phyloP scores from a whole-genome alignment of 2,797 vertebrate genomes.

The Typhlichthys subterraneus region DNA sequence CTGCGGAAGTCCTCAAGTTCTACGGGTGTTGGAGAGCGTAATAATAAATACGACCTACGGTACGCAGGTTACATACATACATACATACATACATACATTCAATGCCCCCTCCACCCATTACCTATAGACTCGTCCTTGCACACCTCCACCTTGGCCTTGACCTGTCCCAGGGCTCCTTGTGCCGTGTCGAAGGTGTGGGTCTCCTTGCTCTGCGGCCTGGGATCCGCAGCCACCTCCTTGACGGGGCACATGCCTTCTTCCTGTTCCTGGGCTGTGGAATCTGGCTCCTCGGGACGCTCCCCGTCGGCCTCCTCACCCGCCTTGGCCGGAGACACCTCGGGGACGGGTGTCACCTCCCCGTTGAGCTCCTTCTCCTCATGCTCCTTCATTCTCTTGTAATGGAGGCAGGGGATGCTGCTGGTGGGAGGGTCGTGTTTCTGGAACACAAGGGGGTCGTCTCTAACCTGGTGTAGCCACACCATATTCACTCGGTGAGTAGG shows the following conservation, averaged over 20 bases:
- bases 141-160: conserved; percentile 98
- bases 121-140: conserved; percentile 99
- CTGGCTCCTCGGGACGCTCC: conserved; percentile 69
- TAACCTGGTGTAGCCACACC: no score
- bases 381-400: conserved; percentile 98
- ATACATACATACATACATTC: no score
- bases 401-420: conserved; percentile 97
- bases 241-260: conserved; percentile 40
- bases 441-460: conserved; percentile 25
- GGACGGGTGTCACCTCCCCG: conserved; percentile 79
- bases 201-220: conserved; percentile 73
- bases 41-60: no score
- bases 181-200: conserved; percentile 75
- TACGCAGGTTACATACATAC: no score
- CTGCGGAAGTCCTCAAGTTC: conserved; percentile 92
- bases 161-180: conserved; percentile 92
- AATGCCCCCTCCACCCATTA: conserved; percentile 59
- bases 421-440: conserved; percentile 99
- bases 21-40: conserved; percentile 50
- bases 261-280: conserved; percentile 71
- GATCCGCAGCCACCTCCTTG: conserved; percentile 42
- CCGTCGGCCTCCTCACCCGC: conserved; percentile 59
- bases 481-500: no score
- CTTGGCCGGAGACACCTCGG: conserved; percentile 78
- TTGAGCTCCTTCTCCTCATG: conserved; percentile 90